Conservation (phyloP, 2,113 vertebrate species). For the Hymenochirus boettgeri region DNA sequence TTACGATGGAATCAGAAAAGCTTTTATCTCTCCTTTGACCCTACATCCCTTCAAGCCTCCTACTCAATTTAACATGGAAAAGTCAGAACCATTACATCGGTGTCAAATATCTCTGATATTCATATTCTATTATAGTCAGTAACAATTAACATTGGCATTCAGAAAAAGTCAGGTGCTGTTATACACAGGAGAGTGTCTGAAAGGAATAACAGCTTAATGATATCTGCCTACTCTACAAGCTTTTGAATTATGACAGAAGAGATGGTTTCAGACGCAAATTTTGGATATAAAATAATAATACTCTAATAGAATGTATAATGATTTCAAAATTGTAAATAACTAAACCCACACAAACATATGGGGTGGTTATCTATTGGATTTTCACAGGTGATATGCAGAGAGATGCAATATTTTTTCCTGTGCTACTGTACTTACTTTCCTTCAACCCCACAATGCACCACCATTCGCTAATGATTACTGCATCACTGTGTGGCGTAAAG, state of each 20-base stretch:
- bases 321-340: background rate
- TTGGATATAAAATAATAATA: conserved; percentile 15
- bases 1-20: conserved; percentile 48
- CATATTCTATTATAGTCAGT: conserved; percentile 82
- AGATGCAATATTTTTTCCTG: too few relatives aligned
- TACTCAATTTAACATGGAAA: conserved; percentile 53
- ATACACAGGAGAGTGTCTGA: conserved; percentile 55
- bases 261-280: conserved; percentile 11
- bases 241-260: conserved; percentile 40
- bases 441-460: too few relatives aligned
- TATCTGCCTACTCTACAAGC: conserved; percentile 45
- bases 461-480: too few relatives aligned
- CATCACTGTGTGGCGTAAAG: too few relatives aligned
- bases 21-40: conserved; percentile 55
- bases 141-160: conserved; percentile 79
- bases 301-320: background rate
- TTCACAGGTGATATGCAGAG: too few relatives aligned
- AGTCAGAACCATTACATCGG: conserved; percentile 75
- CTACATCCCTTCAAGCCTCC: conserved; percentile 51
- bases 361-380: too few relatives aligned
- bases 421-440: too few relatives aligned
- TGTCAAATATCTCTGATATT: conserved; percentile 72
- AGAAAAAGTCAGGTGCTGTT: conserved; percentile 73
- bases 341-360: background rate
- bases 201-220: conserved; percentile 60